Evolutionary conservation across 2,113 vertebrate species (phyloP), one percentile per base, ranked within the genome.

Genomic region (Bufo gargarizans): DNA sequence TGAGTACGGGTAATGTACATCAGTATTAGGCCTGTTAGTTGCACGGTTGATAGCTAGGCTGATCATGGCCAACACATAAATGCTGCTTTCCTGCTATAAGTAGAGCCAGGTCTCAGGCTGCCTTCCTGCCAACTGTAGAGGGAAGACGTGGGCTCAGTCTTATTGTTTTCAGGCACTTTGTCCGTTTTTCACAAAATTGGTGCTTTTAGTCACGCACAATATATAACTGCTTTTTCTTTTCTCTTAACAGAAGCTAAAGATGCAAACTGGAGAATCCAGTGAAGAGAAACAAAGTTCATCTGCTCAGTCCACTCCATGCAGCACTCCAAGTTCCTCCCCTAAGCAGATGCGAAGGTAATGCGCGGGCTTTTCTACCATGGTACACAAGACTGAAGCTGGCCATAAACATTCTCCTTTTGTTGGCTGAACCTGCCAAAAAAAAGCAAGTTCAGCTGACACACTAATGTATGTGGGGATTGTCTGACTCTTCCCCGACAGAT

Each of bases 271-370:
- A 92, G 97, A 98, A 88, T 89, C 50, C 17, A 49, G 91, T 84
- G 98, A 98, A 85, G 98, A 99, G 89, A 97, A 92, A 92, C 96
- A 96, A 92, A 91, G 93, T 33, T 90, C 95, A 86, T 99, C 97
- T 71, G 90, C 95, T 91, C 97, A 97, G 91, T 97, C 97, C 78
- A 98, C 96, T 86, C 97, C 97, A 9, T 94, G 92, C 90, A 95
- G 91, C 90, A 99, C 94, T 88, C 97, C 97, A 6, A 95, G 96
- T 76, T 91, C 96, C 2, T 99, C 98, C 89, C 98, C 98, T 3
- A 96, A 93, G 93, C 92, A 95, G 84, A 96, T 86, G 91, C 93
- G 89, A 94, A 97, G 97, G 98, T 99, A 93, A 85, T 53, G 53
- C 45, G 55, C 55, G 1, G 33, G 33, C 33, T 33, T 33, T 33